phyloP scores from a whole-genome alignment of 2,113 vertebrate genomes.

The Mungos mungo region DNA sequence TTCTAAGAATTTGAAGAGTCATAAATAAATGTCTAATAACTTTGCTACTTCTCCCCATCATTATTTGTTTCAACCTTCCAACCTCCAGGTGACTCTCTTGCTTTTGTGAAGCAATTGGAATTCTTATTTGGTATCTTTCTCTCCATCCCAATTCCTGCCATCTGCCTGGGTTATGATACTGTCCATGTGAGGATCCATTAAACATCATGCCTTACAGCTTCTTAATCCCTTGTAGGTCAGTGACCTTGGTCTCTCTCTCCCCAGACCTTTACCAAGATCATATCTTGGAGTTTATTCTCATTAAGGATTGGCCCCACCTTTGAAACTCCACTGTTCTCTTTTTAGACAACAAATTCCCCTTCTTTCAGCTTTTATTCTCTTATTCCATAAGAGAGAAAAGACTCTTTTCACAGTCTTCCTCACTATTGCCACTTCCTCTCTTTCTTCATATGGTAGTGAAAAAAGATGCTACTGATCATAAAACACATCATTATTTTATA shows the following conservation, averaged over 20 bases:
- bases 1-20: not conserved
- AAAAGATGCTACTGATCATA: not conserved
- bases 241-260: not conserved
- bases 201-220: not conserved
- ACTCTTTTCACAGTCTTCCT: not conserved
- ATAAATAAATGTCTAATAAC: not conserved
- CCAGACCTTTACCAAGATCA: not conserved
- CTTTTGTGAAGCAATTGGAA: not conserved
- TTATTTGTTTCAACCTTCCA: not conserved
- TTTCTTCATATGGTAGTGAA: not conserved
- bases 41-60: not conserved
- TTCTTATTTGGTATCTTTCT: not conserved
- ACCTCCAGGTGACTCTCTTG: not conserved
- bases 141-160: not conserved
- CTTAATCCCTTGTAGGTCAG: not conserved
- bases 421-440: not conserved
- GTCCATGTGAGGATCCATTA: not conserved
- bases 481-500: not conserved
- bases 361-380: not conserved
- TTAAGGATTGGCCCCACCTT: not conserved
- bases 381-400: not conserved
- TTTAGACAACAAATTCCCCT: not conserved
- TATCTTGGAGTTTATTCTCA: not conserved
- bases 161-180: not conserved
- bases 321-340: not conserved